Evolutionary conservation across 2,888 invertebrate genomes (phyloP).

Genomic region (Dugesia japonica): DNA sequence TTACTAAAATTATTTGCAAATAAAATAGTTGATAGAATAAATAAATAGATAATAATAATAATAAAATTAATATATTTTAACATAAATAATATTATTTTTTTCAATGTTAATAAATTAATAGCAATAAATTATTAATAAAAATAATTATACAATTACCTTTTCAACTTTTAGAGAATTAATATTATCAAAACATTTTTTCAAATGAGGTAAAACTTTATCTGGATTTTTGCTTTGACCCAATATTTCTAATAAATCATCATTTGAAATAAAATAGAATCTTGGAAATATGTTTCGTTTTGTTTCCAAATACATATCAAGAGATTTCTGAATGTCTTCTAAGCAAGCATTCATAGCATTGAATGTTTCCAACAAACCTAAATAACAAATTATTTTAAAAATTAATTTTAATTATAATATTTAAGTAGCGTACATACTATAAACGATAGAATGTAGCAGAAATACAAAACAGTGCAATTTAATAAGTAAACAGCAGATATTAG

Average conservation of each 20-base stretch:
- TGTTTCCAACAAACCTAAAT: conserved; percentile 54
- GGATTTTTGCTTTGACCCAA: conserved; percentile 70
- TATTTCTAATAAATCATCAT: conserved; percentile 66
- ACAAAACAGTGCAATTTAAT: no score
- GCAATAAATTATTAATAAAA: not conserved
- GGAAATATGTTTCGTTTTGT: conserved; percentile 74
- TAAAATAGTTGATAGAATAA: no score
- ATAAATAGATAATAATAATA: no score
- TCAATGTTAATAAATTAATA: not conserved
- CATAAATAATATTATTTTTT: not conserved
- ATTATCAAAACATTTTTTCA: conserved; percentile 75
- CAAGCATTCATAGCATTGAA: conserved; percentile 60
- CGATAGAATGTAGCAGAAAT: no score
- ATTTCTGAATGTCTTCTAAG: conserved; percentile 64
- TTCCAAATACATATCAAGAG: conserved; percentile 69
- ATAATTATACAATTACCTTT: conserved; percentile 41
- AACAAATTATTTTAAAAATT: not conserved
- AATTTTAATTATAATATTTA: conserved; percentile 22
- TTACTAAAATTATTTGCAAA: no score
- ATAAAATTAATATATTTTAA: no score
- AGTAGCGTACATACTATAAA: no score
- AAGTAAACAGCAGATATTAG: no score
- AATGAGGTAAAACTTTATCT: conserved; percentile 64
- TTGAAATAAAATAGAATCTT: conserved; percentile 66
- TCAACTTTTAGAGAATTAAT: conserved; percentile 52